A percentile compares a stretch with the other conserved stretches of the same genome.
Evolutionary conservation across 2,888 invertebrate genomes (phyloP).

Genomic region (Matsumyia berberina): DNA sequence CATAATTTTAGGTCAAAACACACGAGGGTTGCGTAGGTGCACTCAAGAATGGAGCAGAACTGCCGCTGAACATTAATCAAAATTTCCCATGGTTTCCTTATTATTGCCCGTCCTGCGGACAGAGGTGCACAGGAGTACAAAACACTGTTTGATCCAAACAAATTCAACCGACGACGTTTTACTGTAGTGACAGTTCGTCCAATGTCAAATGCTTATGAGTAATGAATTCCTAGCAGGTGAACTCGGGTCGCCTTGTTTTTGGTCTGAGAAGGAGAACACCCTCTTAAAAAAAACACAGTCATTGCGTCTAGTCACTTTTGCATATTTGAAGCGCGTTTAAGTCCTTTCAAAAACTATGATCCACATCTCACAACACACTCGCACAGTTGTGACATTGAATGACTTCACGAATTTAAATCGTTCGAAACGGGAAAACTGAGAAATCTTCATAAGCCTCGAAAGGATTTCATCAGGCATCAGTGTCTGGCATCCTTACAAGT

Average conservation of each 20-base stretch:
- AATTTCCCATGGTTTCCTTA: slow-evolving; percentile 55
- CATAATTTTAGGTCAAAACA: slow-evolving; percentile 49
- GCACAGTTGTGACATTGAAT: slow-evolving; percentile 67
- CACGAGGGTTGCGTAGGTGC: slow-evolving; percentile 54
- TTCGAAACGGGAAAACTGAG: slow-evolving; percentile 21
- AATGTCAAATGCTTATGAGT: slow-evolving; percentile 62
- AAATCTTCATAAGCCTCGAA: slow-evolving; percentile 66
- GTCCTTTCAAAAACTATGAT: slow-evolving; percentile 49
- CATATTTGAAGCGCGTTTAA: slow-evolving; percentile 35
- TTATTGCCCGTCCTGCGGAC: slow-evolving; percentile 39
- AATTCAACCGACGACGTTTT: slow-evolving; percentile 54
- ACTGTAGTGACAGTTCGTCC: slow-evolving; percentile 64
- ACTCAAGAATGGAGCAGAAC: slow-evolving; percentile 39
- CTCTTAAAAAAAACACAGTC: neutral
- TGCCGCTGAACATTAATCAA: slow-evolving; percentile 67
- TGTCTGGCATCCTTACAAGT: slow-evolving; percentile 46
- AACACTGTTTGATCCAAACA: slow-evolving; percentile 55
- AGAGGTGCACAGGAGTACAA: slow-evolving; percentile 42
- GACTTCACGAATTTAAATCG: slow-evolving; percentile 65
- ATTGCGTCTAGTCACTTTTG: slow-evolving; percentile 51
- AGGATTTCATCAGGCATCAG: slow-evolving; percentile 67
- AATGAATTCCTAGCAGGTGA: slow-evolving; percentile 68
- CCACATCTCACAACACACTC: slow-evolving; percentile 9
- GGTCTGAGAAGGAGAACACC: neutral
- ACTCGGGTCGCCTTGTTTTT: neutral